Evolutionary conservation across 2,113 vertebrate genomes (phyloP), one percentile per base, ranked within the genome.

Genomic region (Glaucomys volans): DNA sequence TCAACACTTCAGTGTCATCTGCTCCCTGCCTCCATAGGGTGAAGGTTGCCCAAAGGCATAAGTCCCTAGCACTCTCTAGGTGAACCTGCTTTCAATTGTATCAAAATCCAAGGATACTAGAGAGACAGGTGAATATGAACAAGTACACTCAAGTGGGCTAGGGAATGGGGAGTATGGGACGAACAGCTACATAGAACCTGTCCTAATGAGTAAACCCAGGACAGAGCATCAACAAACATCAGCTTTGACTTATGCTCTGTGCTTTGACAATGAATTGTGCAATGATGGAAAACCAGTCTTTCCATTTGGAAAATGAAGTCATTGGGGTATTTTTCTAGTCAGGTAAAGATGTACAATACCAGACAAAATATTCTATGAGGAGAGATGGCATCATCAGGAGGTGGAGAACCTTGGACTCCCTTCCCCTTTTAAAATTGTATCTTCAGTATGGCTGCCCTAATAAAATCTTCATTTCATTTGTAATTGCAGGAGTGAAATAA

Each of bases 381-480:
- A 69, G 28, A 67, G 32, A 32, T 74, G n/a, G 6, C 67, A 11
- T 75, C 86, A 59, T 37, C 30, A 52, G 35, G 16, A 40, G 10
- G 2, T 54, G 11, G 35, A 80, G 37, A 95, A 79, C 24, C 24
- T 4, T 91, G 69, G 17, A 26, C 1, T 91, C 54, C 9, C 47
- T 59, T 75, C 13, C 37, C 18, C 18, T 37, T 67, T 50, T 40
- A 54, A 89, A 94, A 50, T 20, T 80, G 5, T 83, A 40, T 40
- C 80, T 85, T 59, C 76, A 37, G 14, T 80, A 24, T 59, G 17
- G 8, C 16, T 85, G 2, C 14, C 7, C 52, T 76, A 72, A 80
- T 89, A 86, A 93, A 96, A 88, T 47, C 12, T 67, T 82, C n/a
- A 67, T 83, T 79, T 14, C 28, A 44, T 72, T 67, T 91, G 40